Conservation (phyloP, 2,113 vertebrate species). For the Corynorhinus townsendii region DNA sequence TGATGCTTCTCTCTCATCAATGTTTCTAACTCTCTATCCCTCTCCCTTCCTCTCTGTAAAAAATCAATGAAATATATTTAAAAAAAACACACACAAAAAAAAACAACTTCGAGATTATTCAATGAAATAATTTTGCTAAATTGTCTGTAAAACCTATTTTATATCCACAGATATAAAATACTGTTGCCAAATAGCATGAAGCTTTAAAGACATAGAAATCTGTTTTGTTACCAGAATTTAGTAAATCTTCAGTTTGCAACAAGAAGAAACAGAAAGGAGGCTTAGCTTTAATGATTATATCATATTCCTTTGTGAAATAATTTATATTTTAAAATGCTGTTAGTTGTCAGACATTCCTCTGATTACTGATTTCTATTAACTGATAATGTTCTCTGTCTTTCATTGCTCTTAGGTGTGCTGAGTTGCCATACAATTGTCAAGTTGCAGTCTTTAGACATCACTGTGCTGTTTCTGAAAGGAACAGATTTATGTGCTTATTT, state of each 20-base stretch:
- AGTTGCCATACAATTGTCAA: not conserved
- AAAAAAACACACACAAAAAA: too few species aligned
- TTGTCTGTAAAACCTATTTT: slow-evolving; percentile 10
- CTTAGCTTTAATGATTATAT: not conserved
- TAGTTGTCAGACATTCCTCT: not conserved
- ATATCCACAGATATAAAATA: not conserved
- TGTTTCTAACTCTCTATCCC: too few species aligned
- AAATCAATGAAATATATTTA: too few species aligned
- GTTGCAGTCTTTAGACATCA: not conserved
- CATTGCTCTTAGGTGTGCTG: not conserved
- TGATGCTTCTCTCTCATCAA: too few species aligned
- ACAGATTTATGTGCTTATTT: not conserved
- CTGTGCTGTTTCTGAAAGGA: slow-evolving; percentile 2
- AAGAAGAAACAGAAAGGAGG: not conserved
- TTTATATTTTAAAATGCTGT: not conserved
- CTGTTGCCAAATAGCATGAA: not conserved
- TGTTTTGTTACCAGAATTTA: slow-evolving; percentile 38
- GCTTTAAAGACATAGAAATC: not conserved
- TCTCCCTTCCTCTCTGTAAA: too few species aligned
- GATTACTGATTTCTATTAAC: not conserved
- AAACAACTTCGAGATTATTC: slow-evolving; percentile 8
- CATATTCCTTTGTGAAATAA: not conserved
- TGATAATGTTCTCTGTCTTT: not conserved
- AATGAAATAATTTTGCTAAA: slow-evolving; percentile 40
- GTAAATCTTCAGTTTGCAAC: slow-evolving; percentile 1